phyloP scores from a whole-genome alignment of 2,113 vertebrate species.

The Cebus imitator region DNA sequence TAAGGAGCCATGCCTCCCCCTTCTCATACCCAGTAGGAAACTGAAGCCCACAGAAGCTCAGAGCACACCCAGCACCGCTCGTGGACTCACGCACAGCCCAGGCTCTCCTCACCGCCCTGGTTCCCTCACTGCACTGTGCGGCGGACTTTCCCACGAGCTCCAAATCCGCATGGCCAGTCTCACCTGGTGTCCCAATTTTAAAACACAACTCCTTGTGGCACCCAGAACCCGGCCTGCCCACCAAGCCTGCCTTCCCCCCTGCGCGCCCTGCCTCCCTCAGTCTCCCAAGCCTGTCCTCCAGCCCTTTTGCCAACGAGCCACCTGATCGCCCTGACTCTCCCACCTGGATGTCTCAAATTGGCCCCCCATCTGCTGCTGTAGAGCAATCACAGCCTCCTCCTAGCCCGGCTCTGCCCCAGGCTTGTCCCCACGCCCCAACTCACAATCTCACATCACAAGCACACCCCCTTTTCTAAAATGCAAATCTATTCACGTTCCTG shows the following conservation, averaged over 20 bases:
- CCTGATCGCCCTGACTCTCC: background rate
- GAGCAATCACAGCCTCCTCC: background rate
- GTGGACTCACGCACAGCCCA: accelerated
- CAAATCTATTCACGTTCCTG: background rate
- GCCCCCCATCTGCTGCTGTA: background rate
- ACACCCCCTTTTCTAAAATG: background rate
- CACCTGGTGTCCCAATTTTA: background rate
- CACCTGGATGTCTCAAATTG: background rate
- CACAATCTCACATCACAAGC: background rate
- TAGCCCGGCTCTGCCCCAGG: no score
- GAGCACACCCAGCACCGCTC: background rate
- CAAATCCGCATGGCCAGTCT: background rate
- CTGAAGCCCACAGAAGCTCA: background rate
- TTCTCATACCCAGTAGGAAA: background rate
- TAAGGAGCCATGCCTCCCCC: background rate
- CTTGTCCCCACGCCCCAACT: background rate
- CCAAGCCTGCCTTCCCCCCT: background rate
- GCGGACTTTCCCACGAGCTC: background rate
- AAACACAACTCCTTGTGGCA: background rate
- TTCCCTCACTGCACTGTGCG: accelerated
- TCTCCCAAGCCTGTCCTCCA: background rate
- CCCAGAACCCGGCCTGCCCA: background rate
- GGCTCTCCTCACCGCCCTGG: accelerated
- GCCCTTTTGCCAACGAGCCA: no score
- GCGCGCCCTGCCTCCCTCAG: accelerated